These are phyloP conservation scores for Acanthoscelides obtectus DNA, from an alignment of 2,888 invertebrate genomes.

Conservation along the genomic window DNA sequence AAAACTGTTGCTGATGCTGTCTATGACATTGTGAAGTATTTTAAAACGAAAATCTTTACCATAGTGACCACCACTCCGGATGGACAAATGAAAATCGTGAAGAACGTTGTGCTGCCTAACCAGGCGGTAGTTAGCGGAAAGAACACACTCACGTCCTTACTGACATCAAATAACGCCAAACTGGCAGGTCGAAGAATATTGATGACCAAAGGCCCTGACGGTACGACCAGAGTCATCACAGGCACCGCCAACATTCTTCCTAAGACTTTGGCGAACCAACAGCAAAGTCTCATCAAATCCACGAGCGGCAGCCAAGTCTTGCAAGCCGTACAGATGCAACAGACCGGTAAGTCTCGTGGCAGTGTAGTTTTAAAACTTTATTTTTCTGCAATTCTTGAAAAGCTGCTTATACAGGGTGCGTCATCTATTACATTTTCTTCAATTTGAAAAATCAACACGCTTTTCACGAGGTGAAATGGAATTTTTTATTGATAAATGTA, in stretches of 20 bases:
- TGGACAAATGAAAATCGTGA: constrained; percentile 62
- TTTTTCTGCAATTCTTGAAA: too few relatives aligned
- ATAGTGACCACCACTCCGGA: constrained; percentile 44
- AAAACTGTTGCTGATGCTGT: too few relatives aligned
- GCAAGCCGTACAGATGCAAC: constrained; percentile 30
- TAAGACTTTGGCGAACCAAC: constrained; percentile 42
- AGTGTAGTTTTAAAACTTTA: background rate
- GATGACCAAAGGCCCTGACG: constrained; percentile 71
- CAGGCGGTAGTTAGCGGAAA: constrained; percentile 53
- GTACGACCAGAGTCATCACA: constrained; percentile 60
- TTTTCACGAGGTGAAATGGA: too few relatives aligned
- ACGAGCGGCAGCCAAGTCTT: constrained; percentile 39
- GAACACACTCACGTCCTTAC: constrained; percentile 62
- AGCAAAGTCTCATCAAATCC: constrained; percentile 53
- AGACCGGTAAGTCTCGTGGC: constrained; percentile 4
- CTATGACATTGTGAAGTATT: too few relatives aligned
- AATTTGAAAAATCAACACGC: too few relatives aligned
- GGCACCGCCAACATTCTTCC: constrained; percentile 55
- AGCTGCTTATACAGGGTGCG: too few relatives aligned
- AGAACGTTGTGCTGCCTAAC: constrained; percentile 58
- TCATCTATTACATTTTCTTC: too few relatives aligned
- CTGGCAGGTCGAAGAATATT: constrained; percentile 65
- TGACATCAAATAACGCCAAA: constrained; percentile 61
- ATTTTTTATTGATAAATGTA: too few relatives aligned
- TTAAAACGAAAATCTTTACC: background rate